phyloP scores from a whole-genome alignment of 2,113 vertebrate species.

The Accipiter virgatus region DNA sequence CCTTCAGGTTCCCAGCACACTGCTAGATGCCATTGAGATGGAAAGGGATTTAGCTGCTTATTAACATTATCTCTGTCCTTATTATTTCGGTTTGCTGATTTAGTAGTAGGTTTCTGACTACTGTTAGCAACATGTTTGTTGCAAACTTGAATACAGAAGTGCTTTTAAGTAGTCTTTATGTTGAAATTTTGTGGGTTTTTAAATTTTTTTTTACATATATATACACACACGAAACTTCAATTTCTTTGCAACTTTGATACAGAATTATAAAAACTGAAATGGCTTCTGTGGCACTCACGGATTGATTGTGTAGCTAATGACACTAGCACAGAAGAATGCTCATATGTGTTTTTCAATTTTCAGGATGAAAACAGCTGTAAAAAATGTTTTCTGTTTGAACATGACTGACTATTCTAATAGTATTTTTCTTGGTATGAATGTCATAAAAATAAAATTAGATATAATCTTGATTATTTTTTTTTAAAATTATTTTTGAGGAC shows the following conservation, averaged over 20 bases:
- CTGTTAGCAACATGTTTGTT: background rate
- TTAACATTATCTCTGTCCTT: conserved; percentile 2
- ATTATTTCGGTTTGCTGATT: conserved; percentile 20
- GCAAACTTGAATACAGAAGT: conserved; percentile 9
- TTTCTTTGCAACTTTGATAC: background rate
- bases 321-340: background rate
- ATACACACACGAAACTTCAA: background rate
- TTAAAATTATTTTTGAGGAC: background rate
- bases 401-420: background rate
- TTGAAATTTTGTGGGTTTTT: background rate
- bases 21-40: background rate
- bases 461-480: background rate
- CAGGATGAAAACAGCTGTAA: background rate
- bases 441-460: background rate
- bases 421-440: background rate
- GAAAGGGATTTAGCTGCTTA: background rate
- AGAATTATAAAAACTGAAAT: background rate
- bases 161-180: background rate
- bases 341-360: background rate
- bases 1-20: conserved; percentile 4
- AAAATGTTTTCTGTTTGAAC: background rate
- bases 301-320: background rate
- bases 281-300: background rate
- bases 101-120: conserved; percentile 12
- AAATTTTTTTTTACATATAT: background rate